A percentile compares a stretch with the other conserved stretches of the same genome.
Conservation (phyloP, 2,113 vertebrate genomes). For the Verasper variegatus region DNA sequence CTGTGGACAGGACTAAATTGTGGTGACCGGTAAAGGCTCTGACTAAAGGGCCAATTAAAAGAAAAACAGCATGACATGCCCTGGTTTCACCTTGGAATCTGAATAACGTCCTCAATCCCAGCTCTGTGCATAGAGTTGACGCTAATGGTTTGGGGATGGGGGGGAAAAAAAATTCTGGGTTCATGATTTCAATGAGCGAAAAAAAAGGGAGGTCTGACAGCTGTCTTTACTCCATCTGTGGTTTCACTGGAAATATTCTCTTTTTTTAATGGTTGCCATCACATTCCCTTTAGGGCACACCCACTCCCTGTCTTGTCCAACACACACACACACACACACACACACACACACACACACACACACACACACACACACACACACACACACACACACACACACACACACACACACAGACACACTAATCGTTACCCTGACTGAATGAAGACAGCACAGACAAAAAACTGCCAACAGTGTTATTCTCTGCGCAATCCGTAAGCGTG, state of each 20-base stretch:
- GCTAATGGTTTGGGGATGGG: slow-evolving; percentile 17
- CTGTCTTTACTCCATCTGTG: neutral
- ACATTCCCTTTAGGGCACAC: slow-evolving; percentile 63
- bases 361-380: slow-evolving; percentile 30
- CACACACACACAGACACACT: slow-evolving; percentile 27
- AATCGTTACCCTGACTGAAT: slow-evolving; percentile 47
- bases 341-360: slow-evolving; percentile 12
- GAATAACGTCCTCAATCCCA: slow-evolving; percentile 23
- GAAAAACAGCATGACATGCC: neutral
- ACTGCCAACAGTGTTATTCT: slow-evolving; percentile 11
- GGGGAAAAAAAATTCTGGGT: slow-evolving; percentile 5
- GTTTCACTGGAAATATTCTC: slow-evolving; percentile 16
- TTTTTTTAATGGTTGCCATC: slow-evolving; percentile 43
- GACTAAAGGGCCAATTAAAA: neutral
- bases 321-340: slow-evolving; percentile 5
- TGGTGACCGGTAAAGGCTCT: neutral
- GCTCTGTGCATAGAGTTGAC: neutral
- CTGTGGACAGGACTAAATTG: neutral
- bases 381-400: slow-evolving; percentile 13
- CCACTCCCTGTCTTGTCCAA: slow-evolving; percentile 64
- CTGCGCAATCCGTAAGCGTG: slow-evolving; percentile 37
- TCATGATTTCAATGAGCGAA: neutral
- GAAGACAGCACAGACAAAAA: slow-evolving; percentile 15
- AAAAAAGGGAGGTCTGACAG: slow-evolving; percentile 7
- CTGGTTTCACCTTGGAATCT: slow-evolving; percentile 3